Percentiles rank a stretch among this genome's conserved stretches.
phyloP scores from a whole-genome alignment of 2,888 invertebrate species.

The Hirtodrosophila trivittata region DNA sequence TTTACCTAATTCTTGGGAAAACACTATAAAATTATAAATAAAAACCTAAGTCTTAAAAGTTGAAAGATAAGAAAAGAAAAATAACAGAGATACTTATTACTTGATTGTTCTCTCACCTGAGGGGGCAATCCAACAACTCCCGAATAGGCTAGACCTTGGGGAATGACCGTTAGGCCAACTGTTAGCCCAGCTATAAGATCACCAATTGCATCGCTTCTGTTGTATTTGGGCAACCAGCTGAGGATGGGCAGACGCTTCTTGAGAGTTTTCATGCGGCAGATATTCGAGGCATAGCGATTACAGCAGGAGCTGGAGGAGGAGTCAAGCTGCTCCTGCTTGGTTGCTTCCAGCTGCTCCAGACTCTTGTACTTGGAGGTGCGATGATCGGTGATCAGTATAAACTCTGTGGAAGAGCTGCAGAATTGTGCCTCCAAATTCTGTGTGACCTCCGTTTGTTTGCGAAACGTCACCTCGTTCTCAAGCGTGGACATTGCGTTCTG shows the following conservation, averaged over 20 bases:
- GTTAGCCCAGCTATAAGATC: slow-evolving; percentile 96
- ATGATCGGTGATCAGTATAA: slow-evolving; percentile 80
- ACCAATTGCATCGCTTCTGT: slow-evolving; percentile 88
- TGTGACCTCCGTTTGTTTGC: slow-evolving; percentile 59
- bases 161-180: slow-evolving; percentile 89
- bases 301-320: slow-evolving; percentile 34
- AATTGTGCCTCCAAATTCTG: slow-evolving; percentile 76
- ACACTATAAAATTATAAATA: background rate
- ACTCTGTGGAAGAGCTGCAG: slow-evolving; percentile 78
- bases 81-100: background rate
- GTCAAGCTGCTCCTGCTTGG: slow-evolving; percentile 30
- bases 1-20: too few relatives aligned
- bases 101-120: slow-evolving; percentile 84
- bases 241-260: slow-evolving; percentile 90
- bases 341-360: slow-evolving; percentile 64
- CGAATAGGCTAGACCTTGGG: slow-evolving; percentile 93
- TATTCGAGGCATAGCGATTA: slow-evolving; percentile 74
- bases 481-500: slow-evolving; percentile 70
- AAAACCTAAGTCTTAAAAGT: background rate
- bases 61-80: slow-evolving; percentile 8
- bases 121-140: slow-evolving; percentile 91
- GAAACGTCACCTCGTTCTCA: slow-evolving; percentile 74
- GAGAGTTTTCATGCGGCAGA: slow-evolving; percentile 88
- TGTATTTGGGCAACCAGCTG: slow-evolving; percentile 91
- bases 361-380: slow-evolving; percentile 76